These are phyloP conservation scores for Acrocephalus scirpaceus DNA, from an alignment of 2,797 vertebrate species.

Conservation along the genomic window DNA sequence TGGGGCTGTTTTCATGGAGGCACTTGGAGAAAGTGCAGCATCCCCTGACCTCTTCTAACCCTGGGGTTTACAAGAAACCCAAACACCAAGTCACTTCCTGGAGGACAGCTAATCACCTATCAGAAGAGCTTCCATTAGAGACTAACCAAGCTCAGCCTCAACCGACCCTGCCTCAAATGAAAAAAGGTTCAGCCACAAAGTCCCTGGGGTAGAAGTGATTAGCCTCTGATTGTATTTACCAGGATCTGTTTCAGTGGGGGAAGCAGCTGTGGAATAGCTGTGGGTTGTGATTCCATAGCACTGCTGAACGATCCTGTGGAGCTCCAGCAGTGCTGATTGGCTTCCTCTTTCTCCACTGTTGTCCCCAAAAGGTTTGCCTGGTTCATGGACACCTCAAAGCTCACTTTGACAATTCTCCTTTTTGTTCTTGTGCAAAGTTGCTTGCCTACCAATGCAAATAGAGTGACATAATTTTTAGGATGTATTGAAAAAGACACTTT, in stretches of 20 bases:
- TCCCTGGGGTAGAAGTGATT: constrained; percentile 27
- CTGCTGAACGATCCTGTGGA: background rate
- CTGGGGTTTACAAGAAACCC: constrained; percentile 55
- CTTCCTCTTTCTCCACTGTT: background rate
- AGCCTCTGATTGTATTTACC: background rate
- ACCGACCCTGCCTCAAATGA: background rate
- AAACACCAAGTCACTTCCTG: constrained; percentile 61
- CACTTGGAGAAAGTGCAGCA: constrained; percentile 48
- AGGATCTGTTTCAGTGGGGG: background rate
- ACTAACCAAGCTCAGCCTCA: constrained; percentile 13
- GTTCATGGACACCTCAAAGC: background rate
- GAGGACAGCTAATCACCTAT: constrained; percentile 48
- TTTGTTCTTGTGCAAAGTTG: background rate
- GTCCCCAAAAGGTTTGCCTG: background rate
- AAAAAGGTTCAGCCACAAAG: constrained; percentile 22
- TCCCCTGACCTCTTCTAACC: constrained; percentile 60
- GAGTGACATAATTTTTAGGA: background rate
- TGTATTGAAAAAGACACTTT: background rate
- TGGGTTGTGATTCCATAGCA: background rate
- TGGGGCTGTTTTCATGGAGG: constrained; percentile 63
- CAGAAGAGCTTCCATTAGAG: constrained; percentile 62
- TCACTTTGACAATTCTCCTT: background rate
- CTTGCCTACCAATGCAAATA: background rate
- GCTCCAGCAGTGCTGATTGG: background rate
- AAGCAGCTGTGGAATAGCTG: background rate